Evolutionary conservation across 35 echinoderm and acorn worm species (phyloP).

Genomic region (Ophioderma brevispina): DNA sequence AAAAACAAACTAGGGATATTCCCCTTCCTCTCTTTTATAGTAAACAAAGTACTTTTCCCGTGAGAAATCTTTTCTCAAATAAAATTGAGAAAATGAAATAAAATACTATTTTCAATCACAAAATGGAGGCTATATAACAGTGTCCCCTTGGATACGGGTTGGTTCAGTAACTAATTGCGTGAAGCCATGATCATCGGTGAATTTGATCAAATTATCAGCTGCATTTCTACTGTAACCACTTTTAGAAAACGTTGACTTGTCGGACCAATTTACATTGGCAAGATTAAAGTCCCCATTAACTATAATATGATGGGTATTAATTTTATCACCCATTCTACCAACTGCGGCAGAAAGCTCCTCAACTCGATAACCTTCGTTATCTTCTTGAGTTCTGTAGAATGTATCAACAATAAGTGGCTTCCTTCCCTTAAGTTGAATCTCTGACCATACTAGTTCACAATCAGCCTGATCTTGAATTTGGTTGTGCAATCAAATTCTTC

Average conservation of each 20-base stretch:
- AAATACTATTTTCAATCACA: no score
- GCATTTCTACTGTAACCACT: constrained; percentile 14
- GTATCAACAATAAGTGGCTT: constrained; percentile 19
- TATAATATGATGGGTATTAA: constrained; percentile 27
- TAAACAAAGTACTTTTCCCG: no score
- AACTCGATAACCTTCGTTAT: neutral
- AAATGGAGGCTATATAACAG: no score
- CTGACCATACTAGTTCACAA: constrained; percentile 22
- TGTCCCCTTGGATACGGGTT: constrained; percentile 17
- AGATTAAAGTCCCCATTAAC: constrained; percentile 7
- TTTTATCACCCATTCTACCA: neutral
- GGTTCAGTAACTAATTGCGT: neutral
- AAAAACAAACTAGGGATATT: no score
- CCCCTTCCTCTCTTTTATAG: no score
- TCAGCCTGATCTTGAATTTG: constrained; percentile 1
- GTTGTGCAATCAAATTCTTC: neutral
- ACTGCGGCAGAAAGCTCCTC: neutral
- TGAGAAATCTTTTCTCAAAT: no score
- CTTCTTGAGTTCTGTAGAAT: neutral
- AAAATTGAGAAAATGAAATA: no score
- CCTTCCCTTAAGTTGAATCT: constrained; percentile 22
- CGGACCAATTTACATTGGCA: neutral
- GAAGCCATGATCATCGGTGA: constrained; percentile 17
- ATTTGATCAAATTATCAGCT: neutral
- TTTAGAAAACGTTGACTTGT: neutral